A percentile compares a stretch with the other conserved stretches of the same genome.
phyloP scores from a whole-genome alignment of 2,797 vertebrate species.

The Tapera naevia region DNA sequence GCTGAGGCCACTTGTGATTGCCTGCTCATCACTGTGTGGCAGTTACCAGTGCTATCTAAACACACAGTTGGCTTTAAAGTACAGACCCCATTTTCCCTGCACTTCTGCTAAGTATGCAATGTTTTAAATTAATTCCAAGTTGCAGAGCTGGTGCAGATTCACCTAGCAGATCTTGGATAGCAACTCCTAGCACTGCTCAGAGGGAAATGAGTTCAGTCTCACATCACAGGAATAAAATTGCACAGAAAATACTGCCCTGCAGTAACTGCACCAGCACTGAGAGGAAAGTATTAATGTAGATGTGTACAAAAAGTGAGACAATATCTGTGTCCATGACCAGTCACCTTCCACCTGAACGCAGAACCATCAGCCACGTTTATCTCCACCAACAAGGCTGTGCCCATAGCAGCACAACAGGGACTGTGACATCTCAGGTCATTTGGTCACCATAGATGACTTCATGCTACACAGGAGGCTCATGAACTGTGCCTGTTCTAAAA shows the following conservation, averaged over 20 bases:
- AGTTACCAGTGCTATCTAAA: neutral
- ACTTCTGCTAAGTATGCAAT: neutral
- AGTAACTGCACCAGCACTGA: neutral
- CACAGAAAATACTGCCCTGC: neutral
- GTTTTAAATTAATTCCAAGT: neutral
- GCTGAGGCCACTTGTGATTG: neutral
- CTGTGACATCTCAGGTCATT: too few relatives aligned
- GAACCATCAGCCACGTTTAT: neutral
- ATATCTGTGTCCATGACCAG: neutral
- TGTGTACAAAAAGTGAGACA: neutral
- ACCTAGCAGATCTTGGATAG: neutral
- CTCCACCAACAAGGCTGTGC: neutral
- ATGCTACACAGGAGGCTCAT: too few relatives aligned
- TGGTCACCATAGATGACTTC: neutral
- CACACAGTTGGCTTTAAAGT: neutral
- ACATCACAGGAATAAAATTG: too few relatives aligned
- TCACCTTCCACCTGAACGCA: neutral
- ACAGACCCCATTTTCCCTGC: neutral
- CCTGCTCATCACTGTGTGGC: neutral
- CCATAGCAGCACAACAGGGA: neutral
- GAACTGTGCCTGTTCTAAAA: neutral
- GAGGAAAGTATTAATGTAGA: neutral
- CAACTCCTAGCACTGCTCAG: neutral
- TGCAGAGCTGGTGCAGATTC: neutral
- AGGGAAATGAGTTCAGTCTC: neutral